phyloP scores from a whole-genome alignment of 2,113 vertebrate species.

The Chaetodon trifascialis region DNA sequence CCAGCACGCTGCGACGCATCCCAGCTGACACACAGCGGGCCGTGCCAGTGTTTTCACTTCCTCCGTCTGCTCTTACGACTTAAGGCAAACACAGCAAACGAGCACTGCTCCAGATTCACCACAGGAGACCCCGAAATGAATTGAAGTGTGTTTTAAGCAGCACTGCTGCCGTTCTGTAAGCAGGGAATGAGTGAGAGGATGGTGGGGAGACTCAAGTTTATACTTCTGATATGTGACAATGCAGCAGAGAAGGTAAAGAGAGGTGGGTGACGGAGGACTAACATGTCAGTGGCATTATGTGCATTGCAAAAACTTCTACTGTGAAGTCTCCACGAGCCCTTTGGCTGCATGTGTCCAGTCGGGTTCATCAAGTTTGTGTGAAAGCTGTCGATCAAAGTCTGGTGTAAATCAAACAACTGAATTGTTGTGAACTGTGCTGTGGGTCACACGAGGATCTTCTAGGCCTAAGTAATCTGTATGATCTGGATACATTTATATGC shows the following conservation, averaged over 20 bases:
- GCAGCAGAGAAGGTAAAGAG: neutral
- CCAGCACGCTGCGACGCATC: constrained; percentile 48
- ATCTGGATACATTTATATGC: too few species aligned
- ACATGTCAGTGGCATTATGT: neutral
- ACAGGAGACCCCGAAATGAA: neutral
- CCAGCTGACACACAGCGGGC: constrained; percentile 40
- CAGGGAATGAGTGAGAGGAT: neutral
- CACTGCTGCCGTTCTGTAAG: neutral
- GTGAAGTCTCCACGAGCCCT: too few species aligned
- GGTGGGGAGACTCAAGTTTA: neutral
- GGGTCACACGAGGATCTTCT: too few species aligned
- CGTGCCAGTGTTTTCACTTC: constrained; percentile 51
- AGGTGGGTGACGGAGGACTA: neutral
- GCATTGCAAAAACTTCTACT: neutral
- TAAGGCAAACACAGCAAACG: constrained; percentile 18
- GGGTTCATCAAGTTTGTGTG: neutral
- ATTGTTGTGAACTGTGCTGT: too few species aligned
- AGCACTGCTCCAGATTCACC: constrained; percentile 31
- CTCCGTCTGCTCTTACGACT: constrained; percentile 42
- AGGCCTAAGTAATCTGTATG: too few species aligned
- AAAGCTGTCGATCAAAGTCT: too few species aligned
- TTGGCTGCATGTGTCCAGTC: neutral
- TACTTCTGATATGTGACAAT: neutral
- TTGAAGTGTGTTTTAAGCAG: neutral
- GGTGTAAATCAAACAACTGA: too few species aligned